These are phyloP conservation scores for Mechanitis messenoides DNA, from an alignment of 2,888 invertebrate species.

Conservation along the genomic window DNA sequence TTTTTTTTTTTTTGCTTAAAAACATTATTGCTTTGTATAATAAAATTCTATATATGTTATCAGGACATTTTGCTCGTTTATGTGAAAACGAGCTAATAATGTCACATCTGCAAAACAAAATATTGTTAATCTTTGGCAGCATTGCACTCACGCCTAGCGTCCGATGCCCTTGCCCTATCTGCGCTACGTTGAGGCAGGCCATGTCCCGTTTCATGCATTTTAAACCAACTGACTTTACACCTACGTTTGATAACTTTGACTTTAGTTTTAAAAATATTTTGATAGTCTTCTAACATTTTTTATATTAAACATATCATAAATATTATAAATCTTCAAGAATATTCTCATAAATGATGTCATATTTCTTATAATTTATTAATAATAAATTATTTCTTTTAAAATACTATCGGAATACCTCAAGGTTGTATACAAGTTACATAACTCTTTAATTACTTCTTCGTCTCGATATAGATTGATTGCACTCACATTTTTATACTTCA, in stretches of 20 bases:
- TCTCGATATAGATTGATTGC: not conserved
- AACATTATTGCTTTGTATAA: too few species aligned
- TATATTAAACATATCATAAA: not conserved
- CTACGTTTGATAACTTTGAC: conserved; percentile 5
- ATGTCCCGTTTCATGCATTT: conserved; percentile 38
- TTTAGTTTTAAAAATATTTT: not conserved
- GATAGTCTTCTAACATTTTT: not conserved
- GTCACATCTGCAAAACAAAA: conserved; percentile 7
- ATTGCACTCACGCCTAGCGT: conserved; percentile 55
- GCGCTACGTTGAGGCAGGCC: conserved; percentile 59
- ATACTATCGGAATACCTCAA: not conserved
- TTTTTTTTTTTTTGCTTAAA: too few species aligned
- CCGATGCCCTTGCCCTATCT: conserved; percentile 71
- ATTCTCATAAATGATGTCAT: not conserved
- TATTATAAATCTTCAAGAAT: not conserved
- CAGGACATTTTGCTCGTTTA: too few species aligned
- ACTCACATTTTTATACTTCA: too few species aligned
- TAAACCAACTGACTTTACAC: conserved; percentile 22
- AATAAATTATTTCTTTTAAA: not conserved
- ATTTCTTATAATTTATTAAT: not conserved
- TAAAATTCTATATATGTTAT: too few species aligned
- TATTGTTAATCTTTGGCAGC: conserved; percentile 17
- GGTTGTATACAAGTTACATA: not conserved
- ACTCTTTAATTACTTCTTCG: not conserved
- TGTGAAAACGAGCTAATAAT: not conserved